Conservation (phyloP, 2,797 vertebrate species). For the Octomys mimax region DNA sequence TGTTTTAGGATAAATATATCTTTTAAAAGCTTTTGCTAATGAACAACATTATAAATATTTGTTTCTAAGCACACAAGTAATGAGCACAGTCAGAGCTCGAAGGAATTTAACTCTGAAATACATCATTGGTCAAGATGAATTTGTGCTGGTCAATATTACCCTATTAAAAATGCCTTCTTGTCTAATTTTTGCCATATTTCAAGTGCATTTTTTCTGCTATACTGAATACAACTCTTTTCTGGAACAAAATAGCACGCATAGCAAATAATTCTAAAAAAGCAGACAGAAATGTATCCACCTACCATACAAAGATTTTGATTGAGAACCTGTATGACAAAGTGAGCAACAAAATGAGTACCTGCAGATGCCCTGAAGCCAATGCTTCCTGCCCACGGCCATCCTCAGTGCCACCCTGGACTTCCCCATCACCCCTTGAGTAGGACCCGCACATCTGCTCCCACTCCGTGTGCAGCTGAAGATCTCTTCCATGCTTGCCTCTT, state of each 20-base stretch:
- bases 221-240: not conserved
- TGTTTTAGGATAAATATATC: slow-evolving; percentile 8
- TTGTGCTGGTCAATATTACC: not conserved
- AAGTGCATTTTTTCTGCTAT: slow-evolving; percentile 1
- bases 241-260: slow-evolving; percentile 8
- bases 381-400: not conserved
- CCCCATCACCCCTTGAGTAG: too few species aligned
- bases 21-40: slow-evolving; percentile 46
- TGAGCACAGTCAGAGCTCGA: not conserved
- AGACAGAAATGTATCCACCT: not conserved
- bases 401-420: not conserved
- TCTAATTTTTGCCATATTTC: slow-evolving; percentile 20
- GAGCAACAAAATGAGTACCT: not conserved
- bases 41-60: slow-evolving; percentile 8
- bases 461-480: not conserved
- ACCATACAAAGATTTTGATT: not conserved
- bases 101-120: not conserved
- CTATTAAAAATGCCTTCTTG: not conserved
- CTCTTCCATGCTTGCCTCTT: not conserved
- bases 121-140: not conserved
- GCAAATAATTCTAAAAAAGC: not conserved
- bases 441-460: not conserved
- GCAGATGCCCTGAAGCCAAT: not conserved
- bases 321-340: not conserved
- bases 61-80: not conserved